phyloP scores from a whole-genome alignment of 2,797 vertebrate genomes.

The Epinephelus malabaricus region DNA sequence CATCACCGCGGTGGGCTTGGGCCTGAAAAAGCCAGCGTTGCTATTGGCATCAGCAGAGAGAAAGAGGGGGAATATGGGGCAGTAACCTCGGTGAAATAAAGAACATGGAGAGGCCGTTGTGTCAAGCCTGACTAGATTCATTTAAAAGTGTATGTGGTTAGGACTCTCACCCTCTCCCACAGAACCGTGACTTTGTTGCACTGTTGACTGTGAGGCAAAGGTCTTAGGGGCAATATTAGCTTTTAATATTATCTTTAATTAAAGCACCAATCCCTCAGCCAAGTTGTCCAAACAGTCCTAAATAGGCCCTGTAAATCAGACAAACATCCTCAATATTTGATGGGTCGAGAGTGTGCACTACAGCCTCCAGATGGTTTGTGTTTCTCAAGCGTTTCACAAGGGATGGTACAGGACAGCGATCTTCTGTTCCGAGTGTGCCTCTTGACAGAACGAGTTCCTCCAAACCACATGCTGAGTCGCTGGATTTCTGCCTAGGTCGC shows the following conservation, averaged over 20 bases:
- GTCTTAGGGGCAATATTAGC: constrained; percentile 81
- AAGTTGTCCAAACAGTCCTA: constrained; percentile 87
- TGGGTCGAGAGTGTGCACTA: constrained; percentile 73
- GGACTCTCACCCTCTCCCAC: constrained; percentile 55
- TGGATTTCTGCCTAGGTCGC: constrained; percentile 69
- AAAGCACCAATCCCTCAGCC: constrained; percentile 84
- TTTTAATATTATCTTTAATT: constrained; percentile 90
- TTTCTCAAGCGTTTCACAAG: constrained; percentile 80
- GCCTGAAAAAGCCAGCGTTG: constrained; percentile 59
- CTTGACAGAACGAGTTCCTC: constrained; percentile 75
- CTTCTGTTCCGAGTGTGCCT: constrained; percentile 79
- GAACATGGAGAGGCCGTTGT: constrained; percentile 63
- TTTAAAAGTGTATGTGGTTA: constrained; percentile 57
- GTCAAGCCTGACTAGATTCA: constrained; percentile 59
- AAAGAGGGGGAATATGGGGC: constrained; percentile 35
- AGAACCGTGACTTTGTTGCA: constrained; percentile 80
- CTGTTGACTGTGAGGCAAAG: constrained; percentile 78
- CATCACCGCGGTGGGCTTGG: constrained; percentile 71
- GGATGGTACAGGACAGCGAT: constrained; percentile 79
- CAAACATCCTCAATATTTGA: constrained; percentile 87
- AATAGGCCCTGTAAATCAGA: constrained; percentile 85
- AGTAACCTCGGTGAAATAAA: constrained; percentile 46
- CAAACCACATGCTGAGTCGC: constrained; percentile 69
- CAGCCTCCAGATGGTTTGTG: constrained; percentile 87
- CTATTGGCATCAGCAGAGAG: constrained; percentile 73